These are phyloP conservation scores for Abrostola tripartita DNA, from an alignment of 2,888 invertebrate genomes.

Conservation along the genomic window DNA sequence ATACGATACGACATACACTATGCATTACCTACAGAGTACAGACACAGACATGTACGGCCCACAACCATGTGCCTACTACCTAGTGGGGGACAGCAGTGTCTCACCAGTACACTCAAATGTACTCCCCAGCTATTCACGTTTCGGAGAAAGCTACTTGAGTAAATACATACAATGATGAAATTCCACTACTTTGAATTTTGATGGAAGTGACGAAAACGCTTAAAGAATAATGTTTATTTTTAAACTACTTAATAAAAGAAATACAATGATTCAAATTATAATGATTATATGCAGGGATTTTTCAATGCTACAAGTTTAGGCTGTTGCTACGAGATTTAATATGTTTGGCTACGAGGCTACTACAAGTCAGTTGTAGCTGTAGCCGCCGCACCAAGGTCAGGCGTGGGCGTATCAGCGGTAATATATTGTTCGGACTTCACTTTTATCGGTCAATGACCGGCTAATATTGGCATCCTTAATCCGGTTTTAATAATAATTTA, in stretches of 20 bases:
- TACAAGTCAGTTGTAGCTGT: too few species aligned
- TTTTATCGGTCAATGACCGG: conserved; percentile 14
- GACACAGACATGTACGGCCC: background rate
- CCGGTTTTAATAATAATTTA: conserved; percentile 9
- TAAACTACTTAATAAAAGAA: too few species aligned
- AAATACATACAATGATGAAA: conserved; percentile 8
- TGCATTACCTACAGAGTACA: background rate
- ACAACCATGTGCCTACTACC: background rate
- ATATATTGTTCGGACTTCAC: background rate
- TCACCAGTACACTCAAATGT: conserved; percentile 10
- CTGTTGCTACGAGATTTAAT: too few species aligned
- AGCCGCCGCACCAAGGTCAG: too few species aligned
- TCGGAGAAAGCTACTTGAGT: conserved; percentile 26
- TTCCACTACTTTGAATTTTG: background rate
- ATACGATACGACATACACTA: too few species aligned
- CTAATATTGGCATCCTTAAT: conserved; percentile 3
- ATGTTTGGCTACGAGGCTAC: too few species aligned
- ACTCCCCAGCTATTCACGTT: conserved; percentile 40
- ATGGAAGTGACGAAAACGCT: background rate
- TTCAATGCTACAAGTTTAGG: too few species aligned
- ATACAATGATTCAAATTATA: too few species aligned
- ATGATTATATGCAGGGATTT: too few species aligned
- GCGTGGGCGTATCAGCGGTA: too few species aligned
- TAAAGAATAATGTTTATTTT: too few species aligned
- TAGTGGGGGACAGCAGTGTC: background rate